A percentile compares a stretch with the other conserved stretches of the same genome.
phyloP scores from a whole-genome alignment of 2,797 vertebrate genomes.

The Anas bernieri region DNA sequence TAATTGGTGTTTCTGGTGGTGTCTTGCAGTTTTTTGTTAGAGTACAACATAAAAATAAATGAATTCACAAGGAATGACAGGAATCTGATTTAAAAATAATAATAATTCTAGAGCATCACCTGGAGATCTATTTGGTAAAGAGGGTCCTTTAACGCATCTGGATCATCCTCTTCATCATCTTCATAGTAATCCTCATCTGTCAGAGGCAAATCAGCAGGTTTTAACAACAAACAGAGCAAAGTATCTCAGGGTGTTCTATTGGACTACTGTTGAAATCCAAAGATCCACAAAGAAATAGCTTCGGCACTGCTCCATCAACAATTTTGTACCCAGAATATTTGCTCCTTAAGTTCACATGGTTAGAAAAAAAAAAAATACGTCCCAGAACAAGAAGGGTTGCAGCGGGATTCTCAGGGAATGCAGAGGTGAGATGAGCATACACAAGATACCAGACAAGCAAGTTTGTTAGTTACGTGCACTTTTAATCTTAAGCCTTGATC shows the following conservation, averaged over 20 bases:
- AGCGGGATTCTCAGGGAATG: not conserved
- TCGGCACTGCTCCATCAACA: not conserved
- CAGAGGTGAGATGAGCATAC: fast-evolving
- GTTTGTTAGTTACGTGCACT: not conserved
- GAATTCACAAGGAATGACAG: not conserved
- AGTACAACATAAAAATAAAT: not conserved
- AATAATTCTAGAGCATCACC: constrained; percentile 77
- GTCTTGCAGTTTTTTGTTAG: not conserved
- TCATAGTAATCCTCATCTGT: constrained; percentile 98
- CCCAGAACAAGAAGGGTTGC: not conserved
- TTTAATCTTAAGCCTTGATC: not conserved
- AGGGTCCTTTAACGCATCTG: constrained; percentile 96
- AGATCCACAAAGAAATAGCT: not conserved
- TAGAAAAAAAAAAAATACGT: not conserved
- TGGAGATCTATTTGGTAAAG: constrained; percentile 97
- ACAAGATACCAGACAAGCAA: not conserved
- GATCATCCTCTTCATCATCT: constrained; percentile 97
- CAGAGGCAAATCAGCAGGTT: constrained; percentile 34
- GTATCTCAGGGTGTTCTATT: not conserved
- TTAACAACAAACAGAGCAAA: constrained; percentile 5
- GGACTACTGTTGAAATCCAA: not conserved
- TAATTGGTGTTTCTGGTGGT: not conserved
- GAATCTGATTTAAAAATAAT: not conserved
- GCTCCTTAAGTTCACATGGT: fast-evolving
- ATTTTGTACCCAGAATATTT: not conserved